Percentiles rank a stretch among this genome's conserved stretches.
Evolutionary conservation across 2,888 invertebrate genomes (phyloP).

Genomic region (Apodemia hepburni): DNA sequence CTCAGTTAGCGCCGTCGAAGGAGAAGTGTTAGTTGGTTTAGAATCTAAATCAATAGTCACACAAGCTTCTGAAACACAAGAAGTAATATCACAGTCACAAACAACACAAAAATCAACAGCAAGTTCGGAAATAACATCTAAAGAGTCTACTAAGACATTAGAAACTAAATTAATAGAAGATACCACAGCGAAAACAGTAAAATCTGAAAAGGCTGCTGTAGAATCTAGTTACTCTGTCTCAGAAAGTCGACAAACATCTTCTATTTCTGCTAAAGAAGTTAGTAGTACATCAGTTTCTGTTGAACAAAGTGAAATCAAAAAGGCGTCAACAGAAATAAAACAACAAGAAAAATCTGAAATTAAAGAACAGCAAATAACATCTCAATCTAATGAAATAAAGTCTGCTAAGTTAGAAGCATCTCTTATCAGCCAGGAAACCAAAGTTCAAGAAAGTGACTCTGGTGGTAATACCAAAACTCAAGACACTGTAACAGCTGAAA

Average conservation of each 20-base stretch:
- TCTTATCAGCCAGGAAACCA: neutral
- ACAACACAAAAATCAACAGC: slow-evolving; percentile 38
- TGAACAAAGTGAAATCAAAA: slow-evolving; percentile 16
- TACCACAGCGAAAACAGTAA: slow-evolving; percentile 25
- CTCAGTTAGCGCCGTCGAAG: slow-evolving; percentile 39
- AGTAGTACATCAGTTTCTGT: slow-evolving; percentile 21
- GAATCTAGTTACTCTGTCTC: slow-evolving; percentile 23
- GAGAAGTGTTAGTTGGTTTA: slow-evolving; percentile 53
- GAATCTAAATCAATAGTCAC: slow-evolving; percentile 57
- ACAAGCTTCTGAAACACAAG: slow-evolving; percentile 44
- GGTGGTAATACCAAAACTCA: neutral
- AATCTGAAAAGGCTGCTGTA: slow-evolving; percentile 14
- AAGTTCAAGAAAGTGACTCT: neutral
- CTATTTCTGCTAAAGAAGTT: slow-evolving; percentile 25
- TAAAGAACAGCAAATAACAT: slow-evolving; percentile 9
- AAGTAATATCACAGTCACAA: slow-evolving; percentile 44
- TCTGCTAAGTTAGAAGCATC: slow-evolving; percentile 9
- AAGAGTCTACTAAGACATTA: slow-evolving; percentile 30
- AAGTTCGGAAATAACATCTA: slow-evolving; percentile 28
- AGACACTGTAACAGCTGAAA: slow-evolving; percentile 6
- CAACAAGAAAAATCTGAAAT: slow-evolving; percentile 11
- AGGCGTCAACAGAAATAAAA: neutral
- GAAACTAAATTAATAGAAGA: slow-evolving; percentile 30
- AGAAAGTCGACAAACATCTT: slow-evolving; percentile 29
- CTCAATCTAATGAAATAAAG: neutral